Conservation (phyloP, 2,113 vertebrate genomes). For the Coturnix japonica region DNA sequence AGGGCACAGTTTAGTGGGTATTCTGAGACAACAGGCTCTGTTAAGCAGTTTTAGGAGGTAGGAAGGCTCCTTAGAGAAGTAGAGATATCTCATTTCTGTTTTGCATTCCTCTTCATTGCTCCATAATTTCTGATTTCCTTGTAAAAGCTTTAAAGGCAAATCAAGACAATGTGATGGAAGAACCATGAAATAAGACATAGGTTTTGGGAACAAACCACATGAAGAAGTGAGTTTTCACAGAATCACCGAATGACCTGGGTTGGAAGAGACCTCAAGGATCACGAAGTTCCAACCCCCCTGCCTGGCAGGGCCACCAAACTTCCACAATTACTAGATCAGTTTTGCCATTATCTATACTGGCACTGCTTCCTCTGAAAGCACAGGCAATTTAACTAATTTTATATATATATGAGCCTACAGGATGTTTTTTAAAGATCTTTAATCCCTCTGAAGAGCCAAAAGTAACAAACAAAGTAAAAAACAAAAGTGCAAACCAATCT, state of each 20-base stretch:
- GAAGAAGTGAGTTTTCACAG: not conserved
- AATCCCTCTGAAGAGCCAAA: not conserved
- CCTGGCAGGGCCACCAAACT: too few relatives aligned
- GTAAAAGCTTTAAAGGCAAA: not conserved
- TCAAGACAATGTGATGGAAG: not conserved
- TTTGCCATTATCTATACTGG: not conserved
- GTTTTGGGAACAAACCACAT: not conserved
- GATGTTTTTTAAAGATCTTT: not conserved
- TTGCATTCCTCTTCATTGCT: not conserved
- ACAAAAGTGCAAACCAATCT: not conserved
- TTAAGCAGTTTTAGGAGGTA: accelerated
- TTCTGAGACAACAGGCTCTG: not conserved
- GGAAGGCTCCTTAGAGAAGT: not conserved
- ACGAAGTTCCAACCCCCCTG: too few relatives aligned
- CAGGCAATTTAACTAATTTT: not conserved
- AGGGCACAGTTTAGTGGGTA: too few relatives aligned
- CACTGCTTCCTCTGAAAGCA: not conserved
- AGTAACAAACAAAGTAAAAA: too few relatives aligned
- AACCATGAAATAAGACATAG: not conserved
- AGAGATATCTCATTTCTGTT: not conserved
- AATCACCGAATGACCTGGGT: too few relatives aligned
- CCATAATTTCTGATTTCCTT: not conserved
- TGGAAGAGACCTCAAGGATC: too few relatives aligned
- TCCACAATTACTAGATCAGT: too few relatives aligned
- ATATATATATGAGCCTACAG: not conserved